Conservation (phyloP, 2,888 invertebrate genomes). For the Caenorhabditis auriculariae region DNA sequence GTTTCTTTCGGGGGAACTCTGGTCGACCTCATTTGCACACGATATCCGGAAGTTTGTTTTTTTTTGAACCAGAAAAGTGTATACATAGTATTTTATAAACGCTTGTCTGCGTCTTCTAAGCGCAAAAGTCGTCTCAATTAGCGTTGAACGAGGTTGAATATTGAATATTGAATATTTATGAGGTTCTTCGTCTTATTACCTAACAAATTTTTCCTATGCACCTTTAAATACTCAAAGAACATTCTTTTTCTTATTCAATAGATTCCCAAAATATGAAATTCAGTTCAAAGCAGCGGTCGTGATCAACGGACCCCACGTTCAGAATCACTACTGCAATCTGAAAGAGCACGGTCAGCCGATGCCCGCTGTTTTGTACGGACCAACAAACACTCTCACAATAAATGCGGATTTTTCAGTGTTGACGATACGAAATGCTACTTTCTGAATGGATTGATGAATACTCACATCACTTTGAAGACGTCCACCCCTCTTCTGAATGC, state of each 20-base stretch:
- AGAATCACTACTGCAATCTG: constrained; percentile 18
- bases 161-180: not conserved
- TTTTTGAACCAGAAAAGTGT: no score
- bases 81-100: no score
- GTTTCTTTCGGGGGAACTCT: constrained; percentile 37
- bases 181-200: no score
- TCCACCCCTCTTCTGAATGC: constrained; percentile 5
- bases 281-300: constrained; percentile 29
- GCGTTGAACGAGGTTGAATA: no score
- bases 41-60: constrained; percentile 4
- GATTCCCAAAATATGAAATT: no score
- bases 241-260: no score
- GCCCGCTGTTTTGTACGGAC: not conserved
- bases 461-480: not conserved
- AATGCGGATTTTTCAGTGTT: not conserved
- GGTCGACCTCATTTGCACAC: constrained; percentile 22
- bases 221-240: no score
- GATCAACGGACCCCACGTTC: constrained; percentile 31
- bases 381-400: not conserved
- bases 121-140: no score
- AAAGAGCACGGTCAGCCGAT: constrained; percentile 22
- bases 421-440: constrained; percentile 6
- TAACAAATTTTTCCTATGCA: no score
- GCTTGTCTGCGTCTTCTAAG: no score
- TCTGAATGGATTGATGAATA: constrained; percentile 9